phyloP scores from a whole-genome alignment of 1,140 invertebrate species.

The Leptestheria dahalacensis region DNA sequence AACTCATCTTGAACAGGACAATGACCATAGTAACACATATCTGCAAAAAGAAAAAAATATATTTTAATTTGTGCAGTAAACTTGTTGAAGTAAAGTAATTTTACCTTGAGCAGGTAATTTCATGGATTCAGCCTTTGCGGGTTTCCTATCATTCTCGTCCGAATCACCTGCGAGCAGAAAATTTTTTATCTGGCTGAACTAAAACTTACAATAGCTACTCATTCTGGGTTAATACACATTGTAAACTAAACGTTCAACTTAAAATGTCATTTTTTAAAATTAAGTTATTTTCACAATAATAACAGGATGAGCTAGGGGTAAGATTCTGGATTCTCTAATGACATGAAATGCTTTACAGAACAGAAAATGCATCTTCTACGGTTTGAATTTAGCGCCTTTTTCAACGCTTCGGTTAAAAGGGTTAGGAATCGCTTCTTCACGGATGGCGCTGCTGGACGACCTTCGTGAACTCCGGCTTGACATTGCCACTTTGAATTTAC shows the following conservation, averaged over 20 bases:
- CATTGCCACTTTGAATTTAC: no score
- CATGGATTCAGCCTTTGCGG: constrained; percentile 8
- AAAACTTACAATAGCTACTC: no score
- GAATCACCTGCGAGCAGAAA: no score
- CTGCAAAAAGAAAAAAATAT: constrained; percentile 26
- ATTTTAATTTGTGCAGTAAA: not conserved
- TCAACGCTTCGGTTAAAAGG: not conserved
- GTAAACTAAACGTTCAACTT: no score
- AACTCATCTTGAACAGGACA: constrained; percentile 37
- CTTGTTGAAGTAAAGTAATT: not conserved
- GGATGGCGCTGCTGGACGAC: not conserved
- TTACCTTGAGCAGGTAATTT: constrained; percentile 8
- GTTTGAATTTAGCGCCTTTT: not conserved
- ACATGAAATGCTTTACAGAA: no score
- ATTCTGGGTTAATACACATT: no score
- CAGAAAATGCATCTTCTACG: no score
- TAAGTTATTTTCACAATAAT: no score
- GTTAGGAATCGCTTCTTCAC: not conserved
- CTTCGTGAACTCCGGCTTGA: not conserved
- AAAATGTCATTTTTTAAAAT: no score
- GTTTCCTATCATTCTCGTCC: constrained; percentile 4
- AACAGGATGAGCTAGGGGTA: no score
- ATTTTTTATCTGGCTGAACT: no score
- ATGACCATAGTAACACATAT: constrained; percentile 34
- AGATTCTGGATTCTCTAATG: no score